Base-by-base conservation (phyloP, 1,140 invertebrate genomes). In the Teleopsis dalmanni region DNA sequence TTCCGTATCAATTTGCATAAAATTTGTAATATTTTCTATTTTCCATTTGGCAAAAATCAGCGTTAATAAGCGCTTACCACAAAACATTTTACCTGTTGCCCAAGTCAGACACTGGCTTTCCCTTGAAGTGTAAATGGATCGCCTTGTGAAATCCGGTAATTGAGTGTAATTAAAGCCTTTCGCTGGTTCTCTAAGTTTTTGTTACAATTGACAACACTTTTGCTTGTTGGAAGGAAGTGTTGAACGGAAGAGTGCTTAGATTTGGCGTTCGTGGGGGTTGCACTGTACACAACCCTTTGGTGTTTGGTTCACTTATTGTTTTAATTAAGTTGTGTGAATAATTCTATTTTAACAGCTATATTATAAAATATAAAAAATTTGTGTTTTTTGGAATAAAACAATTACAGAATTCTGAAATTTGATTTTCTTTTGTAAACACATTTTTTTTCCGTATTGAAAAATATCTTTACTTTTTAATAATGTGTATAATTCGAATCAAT, bases 1-100 rank as follows among this genome's bases (percentile, higher is more conserved):
- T 66, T 66, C 60, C 63, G 57, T 57, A 62, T 52, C 60, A 63
- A 66, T 66, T 63, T 66, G 59, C 63, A 66, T 66, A 62, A 63
- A 63, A 53, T 58, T 59, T 45, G 54, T 54, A 55, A 52, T 48
- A 58, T 54, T 52, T 26, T 40, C 31, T n/a, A 23, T 27, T 18
- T 8, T 8, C 27, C 27, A 13, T 29, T 42, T 36, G 25, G 8
- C 29, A 16, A 38, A 52, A 54, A 56, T 50, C 46, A 19, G 51
- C 63, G 55, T 63, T 66, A 66, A 63, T 66, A 57, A 66, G 59
- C 14, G 29, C 36, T 8, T 10, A 3, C 25, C 14, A 13, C 22
- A 26, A 19, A 29, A 11, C 0, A 14, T 42, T 48, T 58, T 60
- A 66, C 63, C 63, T 66, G 63, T 66, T 66, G 63, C 58, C 54